A percentile compares a stretch with the other conserved stretches of the same genome.
These are phyloP conservation scores for Babyrousa celebensis DNA, from an alignment of 2,797 vertebrate genomes.

Conservation along the genomic window DNA sequence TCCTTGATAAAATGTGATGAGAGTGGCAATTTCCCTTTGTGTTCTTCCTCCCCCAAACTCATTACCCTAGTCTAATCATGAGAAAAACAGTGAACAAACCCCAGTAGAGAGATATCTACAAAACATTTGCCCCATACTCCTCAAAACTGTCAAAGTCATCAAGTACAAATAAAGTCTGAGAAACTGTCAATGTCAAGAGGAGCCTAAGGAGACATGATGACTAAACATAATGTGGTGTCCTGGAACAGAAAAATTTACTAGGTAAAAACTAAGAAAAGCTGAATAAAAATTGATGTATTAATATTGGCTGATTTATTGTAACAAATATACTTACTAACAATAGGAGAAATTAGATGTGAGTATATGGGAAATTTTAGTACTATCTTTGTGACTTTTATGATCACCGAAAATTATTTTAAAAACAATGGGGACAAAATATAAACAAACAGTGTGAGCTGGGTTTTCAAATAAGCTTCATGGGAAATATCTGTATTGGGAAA, in stretches of 20 bases:
- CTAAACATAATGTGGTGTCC: not conserved
- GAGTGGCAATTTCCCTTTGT: not conserved
- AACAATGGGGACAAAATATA: not conserved
- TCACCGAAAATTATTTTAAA: slow-evolving; percentile 32
- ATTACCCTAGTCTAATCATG: not conserved
- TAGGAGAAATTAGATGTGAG: not conserved
- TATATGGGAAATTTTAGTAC: not conserved
- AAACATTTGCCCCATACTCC: not conserved
- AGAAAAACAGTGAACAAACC: not conserved
- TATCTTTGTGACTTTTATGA: not conserved
- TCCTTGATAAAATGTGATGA: not conserved
- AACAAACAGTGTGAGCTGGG: not conserved
- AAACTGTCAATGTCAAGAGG: slow-evolving; percentile 7
- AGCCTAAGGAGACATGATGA: not conserved
- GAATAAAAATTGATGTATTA: not conserved
- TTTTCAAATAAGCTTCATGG: not conserved
- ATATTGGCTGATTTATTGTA: not conserved
- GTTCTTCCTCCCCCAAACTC: not conserved
- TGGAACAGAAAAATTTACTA: not conserved
- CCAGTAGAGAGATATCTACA: not conserved
- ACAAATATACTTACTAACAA: not conserved
- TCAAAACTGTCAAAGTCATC: slow-evolving; percentile 25
- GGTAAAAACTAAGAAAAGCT: not conserved
- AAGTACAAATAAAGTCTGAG: slow-evolving; percentile 27
- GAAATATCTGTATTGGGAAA: not conserved